Evolutionary conservation across 2,113 vertebrate species (phyloP), one percentile per base, ranked within the genome.

Genomic region (Rhizomys pruinosus): DNA sequence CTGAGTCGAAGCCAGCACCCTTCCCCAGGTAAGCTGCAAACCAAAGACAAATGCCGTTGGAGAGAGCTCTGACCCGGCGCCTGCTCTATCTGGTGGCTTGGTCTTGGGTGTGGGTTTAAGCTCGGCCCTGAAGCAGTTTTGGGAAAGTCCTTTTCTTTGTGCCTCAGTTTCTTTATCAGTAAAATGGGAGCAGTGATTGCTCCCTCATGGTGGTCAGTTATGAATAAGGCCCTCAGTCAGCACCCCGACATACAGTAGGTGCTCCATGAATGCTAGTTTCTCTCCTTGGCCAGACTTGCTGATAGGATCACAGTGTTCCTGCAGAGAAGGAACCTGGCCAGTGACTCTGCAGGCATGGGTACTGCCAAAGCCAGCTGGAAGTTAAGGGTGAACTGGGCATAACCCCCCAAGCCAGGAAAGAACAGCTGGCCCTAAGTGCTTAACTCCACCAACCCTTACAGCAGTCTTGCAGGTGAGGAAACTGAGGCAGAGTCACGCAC

Each of bases 1-100:
- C 98, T 0, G 98, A 98, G 79, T 98, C 98, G 84, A 98, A 98
- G 97, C 98, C 98, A 2, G 98, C 98, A 1, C 98, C 97, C 84
- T 97, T 98, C 37, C 97, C 98, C 27, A 98, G 92, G 93, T 98
- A 98, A 73, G 98, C 98, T 99, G 2, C 32, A 98, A 98, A 94
- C 68, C 4, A 96, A 97, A 84, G 66, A 76, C 72, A 94, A 52
- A 63, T 0, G 0, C 10, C 61, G 68, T 89, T 81, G 22, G 80
- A 79, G 68, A 78, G 25, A 25, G 63, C 34, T 55, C 84, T 15
- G 71, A 32, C 0, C 44, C 19, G 66, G 3, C 32, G 11, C 29
- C 68, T 71, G 4, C 29, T 23, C 37, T 39, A 11, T 22, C 15
- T 81, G 0, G 55, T 66, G 42, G 16, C 10, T 0, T 42, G 39